Percentiles rank a stretch among this genome's conserved stretches.
Evolutionary conservation across 1,140 invertebrate genomes (phyloP).

Genomic region (Prorops nasuta): DNA sequence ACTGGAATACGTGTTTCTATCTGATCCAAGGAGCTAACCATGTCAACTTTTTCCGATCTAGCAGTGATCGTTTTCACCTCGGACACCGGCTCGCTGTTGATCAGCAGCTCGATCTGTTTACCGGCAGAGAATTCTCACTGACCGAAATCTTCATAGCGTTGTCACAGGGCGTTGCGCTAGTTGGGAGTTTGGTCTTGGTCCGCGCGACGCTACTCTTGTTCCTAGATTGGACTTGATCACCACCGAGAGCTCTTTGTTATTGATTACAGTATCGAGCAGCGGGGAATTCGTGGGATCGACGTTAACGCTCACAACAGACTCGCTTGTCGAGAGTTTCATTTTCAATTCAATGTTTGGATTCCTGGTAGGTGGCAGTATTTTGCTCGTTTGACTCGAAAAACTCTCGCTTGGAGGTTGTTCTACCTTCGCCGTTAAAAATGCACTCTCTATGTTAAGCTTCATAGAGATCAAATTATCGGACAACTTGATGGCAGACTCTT

Average conservation of each 20-base stretch:
- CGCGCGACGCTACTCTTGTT: too few relatives aligned
- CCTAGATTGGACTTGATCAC: too few relatives aligned
- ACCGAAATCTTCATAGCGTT: slow-evolving; percentile 29
- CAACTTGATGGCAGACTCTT: too few relatives aligned
- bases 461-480: too few relatives aligned
- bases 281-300: too few relatives aligned
- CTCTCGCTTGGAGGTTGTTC: neutral
- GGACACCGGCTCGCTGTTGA: slow-evolving; percentile 27
- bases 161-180: neutral
- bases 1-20: slow-evolving; percentile 33
- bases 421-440: neutral
- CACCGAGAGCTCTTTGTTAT: too few relatives aligned
- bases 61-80: slow-evolving; percentile 24
- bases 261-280: too few relatives aligned
- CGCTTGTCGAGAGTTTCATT: slow-evolving; percentile 25
- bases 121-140: slow-evolving; percentile 20
- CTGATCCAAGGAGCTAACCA: slow-evolving; percentile 25
- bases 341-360: slow-evolving; percentile 18
- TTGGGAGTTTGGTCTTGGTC: too few relatives aligned
- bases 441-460: too few relatives aligned
- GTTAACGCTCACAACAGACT: slow-evolving; percentile 24
- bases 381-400: neutral
- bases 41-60: slow-evolving; percentile 21
- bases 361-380: neutral
- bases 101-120: slow-evolving; percentile 32